These are phyloP conservation scores for Gasterosteus aculeatus DNA, from an alignment of 2,113 vertebrate species.

Conservation along the genomic window DNA sequence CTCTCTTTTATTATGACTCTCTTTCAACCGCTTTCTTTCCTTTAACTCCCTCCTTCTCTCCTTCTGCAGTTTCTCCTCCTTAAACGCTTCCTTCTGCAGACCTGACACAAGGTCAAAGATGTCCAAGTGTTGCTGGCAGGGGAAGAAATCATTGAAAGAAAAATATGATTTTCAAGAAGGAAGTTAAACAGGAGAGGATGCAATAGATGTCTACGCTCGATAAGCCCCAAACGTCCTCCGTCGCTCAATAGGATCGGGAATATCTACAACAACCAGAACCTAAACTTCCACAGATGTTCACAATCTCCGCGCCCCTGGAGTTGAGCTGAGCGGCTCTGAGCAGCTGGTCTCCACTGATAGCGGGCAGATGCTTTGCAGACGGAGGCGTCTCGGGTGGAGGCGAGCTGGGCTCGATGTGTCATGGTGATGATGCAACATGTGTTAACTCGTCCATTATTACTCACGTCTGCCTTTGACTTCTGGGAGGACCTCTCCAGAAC, in stretches of 20 bases:
- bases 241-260: neutral
- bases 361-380: neutral
- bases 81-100: constrained; percentile 75
- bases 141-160: constrained; percentile 58
- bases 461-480: constrained; percentile 93
- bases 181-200: constrained; percentile 5
- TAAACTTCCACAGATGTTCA: neutral
- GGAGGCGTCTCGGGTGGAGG: neutral
- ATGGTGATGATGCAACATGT: neutral
- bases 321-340: neutral
- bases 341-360: neutral
- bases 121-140: constrained; percentile 79
- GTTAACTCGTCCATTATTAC: constrained; percentile 37
- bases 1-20: constrained; percentile 79
- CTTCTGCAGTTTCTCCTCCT: constrained; percentile 83
- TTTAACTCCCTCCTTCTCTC: constrained; percentile 82
- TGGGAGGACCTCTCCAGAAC: constrained; percentile 92
- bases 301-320: neutral
- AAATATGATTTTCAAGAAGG: constrained; percentile 11
- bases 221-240: neutral
- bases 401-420: neutral
- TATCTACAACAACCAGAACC: neutral
- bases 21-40: constrained; percentile 72
- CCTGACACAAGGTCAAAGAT: constrained; percentile 85
- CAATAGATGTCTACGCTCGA: constrained; percentile 1